Evolutionary conservation across 2,888 invertebrate genomes (phyloP).

Genomic region (Gastrophysa polygoni): DNA sequence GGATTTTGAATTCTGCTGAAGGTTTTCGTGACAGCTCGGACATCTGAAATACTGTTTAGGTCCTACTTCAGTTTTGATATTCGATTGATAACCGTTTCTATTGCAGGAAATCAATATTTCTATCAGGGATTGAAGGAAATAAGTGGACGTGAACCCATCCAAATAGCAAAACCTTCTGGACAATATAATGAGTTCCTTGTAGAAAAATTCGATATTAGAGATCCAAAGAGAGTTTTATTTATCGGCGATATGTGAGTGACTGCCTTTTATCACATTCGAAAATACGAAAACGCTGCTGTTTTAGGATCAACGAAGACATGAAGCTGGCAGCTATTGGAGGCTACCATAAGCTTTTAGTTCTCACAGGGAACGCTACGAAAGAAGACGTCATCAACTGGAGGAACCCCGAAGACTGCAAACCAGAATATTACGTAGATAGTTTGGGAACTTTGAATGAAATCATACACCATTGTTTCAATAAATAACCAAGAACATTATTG

Average conservation of each 20-base stretch:
- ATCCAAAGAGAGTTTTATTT: conserved; percentile 74
- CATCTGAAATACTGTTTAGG: too few species aligned
- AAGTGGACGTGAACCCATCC: conserved; percentile 48
- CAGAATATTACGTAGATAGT: conserved; percentile 59
- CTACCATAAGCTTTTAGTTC: conserved; percentile 74
- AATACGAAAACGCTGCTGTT: conserved; percentile 12
- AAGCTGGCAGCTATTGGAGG: conserved; percentile 73
- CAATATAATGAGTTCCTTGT: conserved; percentile 61
- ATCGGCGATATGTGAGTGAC: conserved; percentile 78
- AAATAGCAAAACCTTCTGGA: conserved; percentile 62
- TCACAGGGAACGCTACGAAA: conserved; percentile 63
- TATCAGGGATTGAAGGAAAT: conserved; percentile 22
- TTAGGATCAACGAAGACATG: conserved; percentile 65
- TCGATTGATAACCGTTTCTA: neutral
- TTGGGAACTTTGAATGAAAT: conserved; percentile 39
- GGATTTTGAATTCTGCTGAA: too few species aligned
- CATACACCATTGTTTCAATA: conserved; percentile 15
- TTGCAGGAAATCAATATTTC: conserved; percentile 50
- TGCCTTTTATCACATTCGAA: neutral
- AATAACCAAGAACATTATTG: neutral
- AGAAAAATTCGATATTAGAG: conserved; percentile 64
- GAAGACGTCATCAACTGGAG: conserved; percentile 47
- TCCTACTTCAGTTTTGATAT: too few species aligned
- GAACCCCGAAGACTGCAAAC: conserved; percentile 58
- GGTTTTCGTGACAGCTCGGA: too few species aligned